Conservation (phyloP, 2,797 vertebrate species). For the Potorous gilbertii region DNA sequence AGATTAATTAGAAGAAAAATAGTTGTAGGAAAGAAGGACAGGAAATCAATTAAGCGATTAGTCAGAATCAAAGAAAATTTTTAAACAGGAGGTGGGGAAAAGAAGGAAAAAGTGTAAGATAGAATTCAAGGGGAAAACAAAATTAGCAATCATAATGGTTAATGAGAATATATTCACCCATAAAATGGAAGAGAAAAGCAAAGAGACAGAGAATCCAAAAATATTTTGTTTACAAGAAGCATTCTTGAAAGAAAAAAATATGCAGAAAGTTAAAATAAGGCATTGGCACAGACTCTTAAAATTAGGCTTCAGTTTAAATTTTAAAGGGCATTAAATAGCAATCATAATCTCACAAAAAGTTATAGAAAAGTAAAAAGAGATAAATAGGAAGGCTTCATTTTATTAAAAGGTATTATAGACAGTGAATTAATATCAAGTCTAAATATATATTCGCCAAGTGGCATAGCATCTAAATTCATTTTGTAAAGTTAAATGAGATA, state of each 20-base stretch:
- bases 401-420: not conserved
- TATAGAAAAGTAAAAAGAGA: not conserved
- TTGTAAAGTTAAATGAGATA: not conserved
- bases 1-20: not conserved
- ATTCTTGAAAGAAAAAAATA: not conserved
- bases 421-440: not conserved
- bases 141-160: not conserved
- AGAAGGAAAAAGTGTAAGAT: not conserved
- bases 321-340: not conserved
- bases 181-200: not conserved
- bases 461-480: not conserved
- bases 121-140: not conserved
- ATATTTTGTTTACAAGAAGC: not conserved
- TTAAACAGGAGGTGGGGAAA: too few relatives aligned
- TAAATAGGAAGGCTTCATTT: not conserved
- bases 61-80: too few relatives aligned
- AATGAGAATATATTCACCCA: not conserved
- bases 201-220: not conserved
- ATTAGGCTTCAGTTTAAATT: not conserved
- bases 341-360: not conserved
- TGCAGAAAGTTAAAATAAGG: not conserved
- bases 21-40: not conserved
- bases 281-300: not conserved
- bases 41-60: too few relatives aligned
- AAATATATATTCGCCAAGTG: not conserved